phyloP scores from a whole-genome alignment of 2,888 invertebrate genomes.

The Hoplodrina blanda region DNA sequence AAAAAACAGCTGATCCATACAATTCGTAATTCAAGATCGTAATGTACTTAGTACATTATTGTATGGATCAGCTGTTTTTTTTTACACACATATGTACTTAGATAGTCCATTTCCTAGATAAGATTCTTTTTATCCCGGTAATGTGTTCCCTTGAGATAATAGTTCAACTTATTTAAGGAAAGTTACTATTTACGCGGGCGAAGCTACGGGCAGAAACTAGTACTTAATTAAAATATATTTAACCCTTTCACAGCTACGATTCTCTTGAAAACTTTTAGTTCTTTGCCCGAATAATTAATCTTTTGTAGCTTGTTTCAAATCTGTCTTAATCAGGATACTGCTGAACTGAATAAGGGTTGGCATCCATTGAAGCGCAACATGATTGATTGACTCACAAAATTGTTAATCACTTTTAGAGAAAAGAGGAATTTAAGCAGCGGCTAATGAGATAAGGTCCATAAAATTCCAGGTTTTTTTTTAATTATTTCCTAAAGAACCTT shows the following conservation, averaged over 20 bases:
- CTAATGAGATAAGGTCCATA: slow-evolving; percentile 17
- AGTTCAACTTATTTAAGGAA: too few relatives aligned
- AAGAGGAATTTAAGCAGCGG: slow-evolving; percentile 1
- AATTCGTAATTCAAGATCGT: too few relatives aligned
- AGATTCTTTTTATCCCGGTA: too few relatives aligned
- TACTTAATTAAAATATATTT: not conserved
- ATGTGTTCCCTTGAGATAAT: too few relatives aligned
- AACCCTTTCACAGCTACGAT: not conserved
- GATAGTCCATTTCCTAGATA: too few relatives aligned
- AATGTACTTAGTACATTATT: too few relatives aligned
- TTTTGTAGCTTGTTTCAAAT: slow-evolving; percentile 51
- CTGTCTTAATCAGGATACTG: slow-evolving; percentile 42
- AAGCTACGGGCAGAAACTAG: too few relatives aligned
- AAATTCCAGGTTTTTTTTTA: slow-evolving; percentile 18
- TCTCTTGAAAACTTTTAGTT: slow-evolving; percentile 16
- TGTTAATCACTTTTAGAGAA: slow-evolving; percentile 20
- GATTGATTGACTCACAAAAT: slow-evolving; percentile 36
- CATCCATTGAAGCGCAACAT: slow-evolving; percentile 31
- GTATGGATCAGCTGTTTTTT: too few relatives aligned
- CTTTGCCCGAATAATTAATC: slow-evolving; percentile 30
- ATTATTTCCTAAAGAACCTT: not conserved
- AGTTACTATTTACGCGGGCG: too few relatives aligned
- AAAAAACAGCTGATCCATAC: too few relatives aligned
- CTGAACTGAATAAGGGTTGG: slow-evolving; percentile 20
- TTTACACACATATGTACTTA: too few relatives aligned